A percentile compares a stretch with the other conserved stretches of the same genome.
Conservation (phyloP, 2,888 invertebrate genomes). For the Aradus depressus region DNA sequence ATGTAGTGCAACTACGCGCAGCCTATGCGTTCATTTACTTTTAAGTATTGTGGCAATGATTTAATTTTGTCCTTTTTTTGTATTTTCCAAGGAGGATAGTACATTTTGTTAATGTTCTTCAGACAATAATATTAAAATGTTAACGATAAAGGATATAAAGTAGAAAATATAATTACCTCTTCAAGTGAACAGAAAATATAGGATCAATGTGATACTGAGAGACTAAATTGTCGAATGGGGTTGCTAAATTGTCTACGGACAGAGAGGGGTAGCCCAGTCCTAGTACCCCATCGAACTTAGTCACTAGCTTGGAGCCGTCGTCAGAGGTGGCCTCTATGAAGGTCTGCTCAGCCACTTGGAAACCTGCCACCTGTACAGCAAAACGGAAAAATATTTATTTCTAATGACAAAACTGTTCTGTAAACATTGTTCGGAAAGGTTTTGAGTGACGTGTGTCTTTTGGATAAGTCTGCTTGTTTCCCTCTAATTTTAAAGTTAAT, state of each 20-base stretch:
- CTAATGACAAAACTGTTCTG: neutral
- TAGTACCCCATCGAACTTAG: constrained; percentile 1
- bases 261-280: constrained; percentile 2
- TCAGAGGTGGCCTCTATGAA: constrained; percentile 5
- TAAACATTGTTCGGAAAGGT: no score
- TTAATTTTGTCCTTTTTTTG: no score
- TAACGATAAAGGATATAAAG: no score
- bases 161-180: neutral
- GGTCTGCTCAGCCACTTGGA: neutral
- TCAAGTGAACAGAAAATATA: constrained; percentile 4
- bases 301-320: neutral
- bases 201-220: neutral
- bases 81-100: no score
- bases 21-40: no score
- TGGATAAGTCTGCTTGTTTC: no score
- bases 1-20: no score
- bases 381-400: neutral
- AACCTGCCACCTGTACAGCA: neutral
- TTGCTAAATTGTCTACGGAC: neutral
- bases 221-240: neutral
- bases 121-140: no score
- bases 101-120: no score
- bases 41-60: no score
- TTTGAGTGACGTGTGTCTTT: no score
- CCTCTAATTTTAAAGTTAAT: no score